Evolutionary conservation across 2,888 invertebrate species (phyloP).

Genomic region (Drosophila yooni): DNA sequence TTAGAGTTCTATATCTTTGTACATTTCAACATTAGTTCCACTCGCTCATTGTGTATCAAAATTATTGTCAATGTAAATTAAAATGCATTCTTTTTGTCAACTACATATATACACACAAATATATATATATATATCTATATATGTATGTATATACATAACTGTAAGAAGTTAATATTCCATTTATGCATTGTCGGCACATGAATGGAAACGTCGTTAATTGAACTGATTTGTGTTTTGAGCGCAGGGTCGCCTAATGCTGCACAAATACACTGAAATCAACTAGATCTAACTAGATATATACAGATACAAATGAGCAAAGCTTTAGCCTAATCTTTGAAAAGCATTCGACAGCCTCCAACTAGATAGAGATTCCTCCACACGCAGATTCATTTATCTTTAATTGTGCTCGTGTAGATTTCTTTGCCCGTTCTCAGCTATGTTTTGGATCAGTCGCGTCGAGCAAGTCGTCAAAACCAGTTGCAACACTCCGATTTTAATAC

Average conservation of each 20-base stretch:
- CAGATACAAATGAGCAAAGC: neutral
- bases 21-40: neutral
- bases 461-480: constrained; percentile 38
- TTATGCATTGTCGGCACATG: constrained; percentile 27
- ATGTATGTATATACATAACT: neutral
- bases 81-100: neutral
- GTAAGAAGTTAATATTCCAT: neutral
- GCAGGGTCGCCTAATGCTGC: constrained; percentile 41
- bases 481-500: neutral
- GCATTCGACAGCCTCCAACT: neutral
- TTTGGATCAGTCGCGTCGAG: constrained; percentile 56
- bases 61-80: constrained; percentile 20
- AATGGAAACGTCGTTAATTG: constrained; percentile 52
- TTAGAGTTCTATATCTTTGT: constrained; percentile 4
- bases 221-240: constrained; percentile 60
- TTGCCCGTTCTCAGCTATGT: constrained; percentile 48
- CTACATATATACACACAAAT: constrained; percentile 1
- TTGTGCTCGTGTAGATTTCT: constrained; percentile 48
- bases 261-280: constrained; percentile 15
- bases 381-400: constrained; percentile 5
- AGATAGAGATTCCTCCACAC: neutral
- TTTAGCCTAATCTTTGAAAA: constrained; percentile 23
- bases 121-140: neutral
- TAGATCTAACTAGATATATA: constrained; percentile 32
- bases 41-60: constrained; percentile 9